Evolutionary conservation across 2,797 vertebrate species (phyloP).

Genomic region (Bradypus variegatus): DNA sequence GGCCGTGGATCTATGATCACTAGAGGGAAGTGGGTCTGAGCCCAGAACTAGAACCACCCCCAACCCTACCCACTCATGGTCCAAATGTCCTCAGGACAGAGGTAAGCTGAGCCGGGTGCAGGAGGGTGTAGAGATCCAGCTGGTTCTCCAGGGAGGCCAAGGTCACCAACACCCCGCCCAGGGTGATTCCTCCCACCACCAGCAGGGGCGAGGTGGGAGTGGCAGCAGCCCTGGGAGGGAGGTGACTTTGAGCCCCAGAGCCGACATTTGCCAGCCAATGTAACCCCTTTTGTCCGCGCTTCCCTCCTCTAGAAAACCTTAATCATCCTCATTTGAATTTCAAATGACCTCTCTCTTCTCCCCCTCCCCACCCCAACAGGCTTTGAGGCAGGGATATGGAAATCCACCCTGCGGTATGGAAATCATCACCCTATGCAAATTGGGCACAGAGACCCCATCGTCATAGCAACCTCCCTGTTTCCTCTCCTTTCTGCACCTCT

Average conservation of each 20-base stretch:
- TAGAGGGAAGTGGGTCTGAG: not conserved
- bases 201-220: no score
- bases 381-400: constrained; percentile 85
- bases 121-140: not conserved
- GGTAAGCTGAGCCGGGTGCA: not conserved
- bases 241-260: constrained; percentile 54
- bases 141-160: not conserved
- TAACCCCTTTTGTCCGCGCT: constrained; percentile 69
- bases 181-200: no score
- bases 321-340: constrained; percentile 91
- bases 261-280: constrained; percentile 46
- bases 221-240: no score
- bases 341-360: constrained; percentile 82
- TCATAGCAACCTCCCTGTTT: constrained; percentile 74
- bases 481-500: constrained; percentile 30
- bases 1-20: not conserved
- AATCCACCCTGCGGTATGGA: constrained; percentile 91
- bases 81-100: not conserved
- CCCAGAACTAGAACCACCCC: not conserved
- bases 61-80: not conserved
- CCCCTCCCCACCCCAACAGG: constrained; percentile 73
- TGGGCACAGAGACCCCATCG: constrained; percentile 57
- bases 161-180: not conserved
- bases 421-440: constrained; percentile 96
- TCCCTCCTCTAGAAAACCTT: constrained; percentile 71